phyloP scores from a whole-genome alignment of 2,888 invertebrate species.

The Napeogenes sylphis region DNA sequence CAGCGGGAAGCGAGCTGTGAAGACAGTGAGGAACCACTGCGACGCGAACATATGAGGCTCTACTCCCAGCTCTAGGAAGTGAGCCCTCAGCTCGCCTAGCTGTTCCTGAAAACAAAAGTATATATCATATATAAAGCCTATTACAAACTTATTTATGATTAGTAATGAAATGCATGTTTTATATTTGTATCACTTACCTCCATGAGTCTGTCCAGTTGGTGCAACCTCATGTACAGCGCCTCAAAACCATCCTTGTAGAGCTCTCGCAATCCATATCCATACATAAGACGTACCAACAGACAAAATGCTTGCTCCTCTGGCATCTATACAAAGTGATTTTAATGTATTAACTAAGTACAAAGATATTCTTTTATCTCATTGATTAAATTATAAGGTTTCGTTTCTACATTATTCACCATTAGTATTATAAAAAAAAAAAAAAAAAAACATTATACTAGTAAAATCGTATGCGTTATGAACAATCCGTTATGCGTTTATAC shows the following conservation, averaged over 20 bases:
- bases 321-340: slow-evolving; percentile 83
- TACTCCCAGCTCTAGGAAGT: slow-evolving; percentile 88
- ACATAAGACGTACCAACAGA: slow-evolving; percentile 97
- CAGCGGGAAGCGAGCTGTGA: slow-evolving; percentile 98
- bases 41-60: slow-evolving; percentile 99
- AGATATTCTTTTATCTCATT: too few relatives aligned
- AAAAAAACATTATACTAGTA: too few relatives aligned
- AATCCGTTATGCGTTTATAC: too few relatives aligned
- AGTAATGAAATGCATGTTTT: too few relatives aligned
- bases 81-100: slow-evolving; percentile 86
- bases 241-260: slow-evolving; percentile 98
- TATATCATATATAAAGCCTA: background rate
- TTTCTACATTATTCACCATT: too few relatives aligned
- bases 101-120: slow-evolving; percentile 81
- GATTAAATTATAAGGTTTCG: too few relatives aligned
- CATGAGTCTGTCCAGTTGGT: slow-evolving; percentile 95
- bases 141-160: too few relatives aligned
- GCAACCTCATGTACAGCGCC: slow-evolving; percentile 94
- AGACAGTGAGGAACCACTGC: slow-evolving; percentile 99
- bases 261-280: slow-evolving; percentile 94
- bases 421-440: too few relatives aligned
- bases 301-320: slow-evolving; percentile 99
- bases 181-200: slow-evolving; percentile 75
- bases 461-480: too few relatives aligned
- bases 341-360: slow-evolving; percentile 1